These are phyloP conservation scores for Drosophila azteca DNA, from an alignment of 1,140 invertebrate genomes.

Conservation along the genomic window DNA sequence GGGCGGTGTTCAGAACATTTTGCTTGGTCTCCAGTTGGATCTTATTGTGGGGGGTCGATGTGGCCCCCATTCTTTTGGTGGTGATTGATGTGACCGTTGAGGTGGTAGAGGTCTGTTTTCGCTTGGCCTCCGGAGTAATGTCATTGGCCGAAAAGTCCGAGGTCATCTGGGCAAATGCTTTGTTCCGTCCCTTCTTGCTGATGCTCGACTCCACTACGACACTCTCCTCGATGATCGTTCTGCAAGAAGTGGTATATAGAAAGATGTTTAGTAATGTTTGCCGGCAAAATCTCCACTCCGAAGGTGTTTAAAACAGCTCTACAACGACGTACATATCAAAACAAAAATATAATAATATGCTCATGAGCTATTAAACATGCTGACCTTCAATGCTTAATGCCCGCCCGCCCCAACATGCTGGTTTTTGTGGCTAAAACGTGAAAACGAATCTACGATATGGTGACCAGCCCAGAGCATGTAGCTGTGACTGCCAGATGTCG, in stretches of 20 bases:
- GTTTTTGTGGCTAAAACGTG: constrained; percentile 44
- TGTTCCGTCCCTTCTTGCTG: constrained; percentile 45
- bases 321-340: constrained; percentile 56
- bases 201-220: constrained; percentile 48
- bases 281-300: background rate
- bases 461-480: constrained; percentile 15
- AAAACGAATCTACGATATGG: constrained; percentile 51
- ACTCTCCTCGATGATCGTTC: constrained; percentile 77
- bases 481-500: constrained; percentile 45
- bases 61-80: constrained; percentile 52
- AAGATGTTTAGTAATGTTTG: constrained; percentile 19
- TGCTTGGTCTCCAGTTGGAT: constrained; percentile 65
- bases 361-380: constrained; percentile 35
- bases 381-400: constrained; percentile 52
- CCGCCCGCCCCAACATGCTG: constrained; percentile 26
- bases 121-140: constrained; percentile 42
- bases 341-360: constrained; percentile 59
- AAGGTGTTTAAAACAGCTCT: constrained; percentile 20
- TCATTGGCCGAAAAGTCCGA: constrained; percentile 67
- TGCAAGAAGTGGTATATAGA: constrained; percentile 37
- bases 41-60: constrained; percentile 64
- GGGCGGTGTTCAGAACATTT: constrained; percentile 67
- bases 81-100: constrained; percentile 47
- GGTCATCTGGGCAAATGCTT: constrained; percentile 48
- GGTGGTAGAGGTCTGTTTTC: constrained; percentile 30